Evolutionary conservation across 2,888 invertebrate genomes (phyloP), one percentile per base, ranked within the genome.

Genomic region (Chelonus formosanus): DNA sequence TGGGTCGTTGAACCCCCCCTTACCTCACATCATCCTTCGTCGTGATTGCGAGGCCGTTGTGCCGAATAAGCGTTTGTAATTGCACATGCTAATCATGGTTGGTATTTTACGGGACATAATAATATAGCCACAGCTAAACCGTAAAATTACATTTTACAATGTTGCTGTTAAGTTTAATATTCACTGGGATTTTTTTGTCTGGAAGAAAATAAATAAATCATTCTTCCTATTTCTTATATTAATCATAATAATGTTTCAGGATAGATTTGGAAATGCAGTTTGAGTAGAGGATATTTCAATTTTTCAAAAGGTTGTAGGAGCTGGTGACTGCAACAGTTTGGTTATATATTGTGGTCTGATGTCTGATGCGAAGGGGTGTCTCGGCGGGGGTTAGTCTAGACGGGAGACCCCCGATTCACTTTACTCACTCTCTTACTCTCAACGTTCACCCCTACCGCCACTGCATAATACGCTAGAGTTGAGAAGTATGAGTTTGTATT

Each of bases 1-100:
- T 86, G 86, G 86, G 79, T 78, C 78, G 78, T 78, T 80, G 79
- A 78, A 78, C 80, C 76, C 71, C 20, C 83, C 87, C 87, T 86
- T 87, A 85, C 89, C 88, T 74, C 72, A 82, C 87, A 32, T 36
- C 44, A 36, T 52, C 52, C 50, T 35, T 50, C 35, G 44, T 32
- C 60, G 40, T 61, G 43, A 61, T 61, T 36, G 40, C 35, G 61
- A 53, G 34, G 59, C 86, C 87, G 87, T 85, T 89, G 88, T 88
- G 89, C 88, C 63, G 58, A 66, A 66, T 66, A 67, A 40, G 40
- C 40, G 10, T 50, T 4, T 50, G 48, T 59, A 40, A 59, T 48
- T 40, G 36, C 40, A 50, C 59, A 50, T 35, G 32, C 3, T n/a
- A 53, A 54, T 36, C 35, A 8, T 40, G 10, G 6, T 5, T 40